Conservation (phyloP, 2,888 invertebrate species). For the Caenorhabditis plicata region DNA sequence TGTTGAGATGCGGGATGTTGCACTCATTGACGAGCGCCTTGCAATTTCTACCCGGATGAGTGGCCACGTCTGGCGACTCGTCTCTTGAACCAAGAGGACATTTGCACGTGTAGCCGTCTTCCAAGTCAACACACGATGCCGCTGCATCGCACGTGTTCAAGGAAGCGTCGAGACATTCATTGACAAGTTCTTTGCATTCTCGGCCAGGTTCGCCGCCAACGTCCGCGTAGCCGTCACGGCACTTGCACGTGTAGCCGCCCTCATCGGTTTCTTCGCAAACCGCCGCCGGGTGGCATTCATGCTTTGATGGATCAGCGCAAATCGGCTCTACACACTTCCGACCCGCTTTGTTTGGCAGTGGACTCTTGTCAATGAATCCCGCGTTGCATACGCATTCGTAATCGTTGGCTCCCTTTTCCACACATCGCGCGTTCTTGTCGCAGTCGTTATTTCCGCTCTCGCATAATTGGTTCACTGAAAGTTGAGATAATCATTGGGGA, state of each 20-base stretch:
- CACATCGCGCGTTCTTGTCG: constrained; percentile 52
- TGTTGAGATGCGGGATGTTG: constrained; percentile 53
- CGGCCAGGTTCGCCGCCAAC: constrained; percentile 35
- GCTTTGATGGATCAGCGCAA: constrained; percentile 51
- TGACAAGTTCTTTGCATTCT: constrained; percentile 49
- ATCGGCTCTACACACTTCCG: constrained; percentile 46
- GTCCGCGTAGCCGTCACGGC: constrained; percentile 79
- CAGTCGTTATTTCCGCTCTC: constrained; percentile 56
- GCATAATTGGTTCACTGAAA: constrained; percentile 54
- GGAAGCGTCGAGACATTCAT: constrained; percentile 53
- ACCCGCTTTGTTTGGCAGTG: constrained; percentile 33
- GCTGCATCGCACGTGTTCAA: constrained; percentile 56
- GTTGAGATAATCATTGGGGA: neutral
- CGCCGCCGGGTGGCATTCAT: constrained; percentile 60
- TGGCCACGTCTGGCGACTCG: constrained; percentile 50
- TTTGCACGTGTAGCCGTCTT: constrained; percentile 55
- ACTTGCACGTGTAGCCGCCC: constrained; percentile 73
- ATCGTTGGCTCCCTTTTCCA: constrained; percentile 52
- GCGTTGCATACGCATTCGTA: constrained; percentile 58
- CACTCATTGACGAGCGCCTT: constrained; percentile 56
- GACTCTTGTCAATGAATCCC: constrained; percentile 54
- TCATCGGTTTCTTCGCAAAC: constrained; percentile 52
- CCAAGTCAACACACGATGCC: constrained; percentile 48
- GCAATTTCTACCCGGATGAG: constrained; percentile 52
- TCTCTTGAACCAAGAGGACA: constrained; percentile 55